These are phyloP conservation scores for Hestina assimilis DNA, from an alignment of 1,140 invertebrate genomes.

Conservation along the genomic window DNA sequence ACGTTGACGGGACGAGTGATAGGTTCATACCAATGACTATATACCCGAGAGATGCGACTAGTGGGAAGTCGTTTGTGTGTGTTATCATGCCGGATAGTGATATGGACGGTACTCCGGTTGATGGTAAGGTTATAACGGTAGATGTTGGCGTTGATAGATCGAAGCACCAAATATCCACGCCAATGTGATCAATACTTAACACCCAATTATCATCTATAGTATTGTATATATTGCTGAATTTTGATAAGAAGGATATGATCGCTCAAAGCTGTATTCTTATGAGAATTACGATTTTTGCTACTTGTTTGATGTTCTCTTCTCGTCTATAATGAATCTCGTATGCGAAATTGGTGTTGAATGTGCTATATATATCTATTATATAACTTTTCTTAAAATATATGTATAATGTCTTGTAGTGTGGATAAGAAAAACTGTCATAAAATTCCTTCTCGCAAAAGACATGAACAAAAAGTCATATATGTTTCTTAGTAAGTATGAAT, in stretches of 20 bases:
- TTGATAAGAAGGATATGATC: slow-evolving; percentile 19
- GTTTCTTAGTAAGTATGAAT: neutral
- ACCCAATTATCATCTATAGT: slow-evolving; percentile 5
- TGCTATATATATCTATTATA: slow-evolving; percentile 34
- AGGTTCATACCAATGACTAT: slow-evolving; percentile 93
- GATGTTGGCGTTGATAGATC: slow-evolving; percentile 72
- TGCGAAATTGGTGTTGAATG: slow-evolving; percentile 43
- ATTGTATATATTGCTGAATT: slow-evolving; percentile 10
- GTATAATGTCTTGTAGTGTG: neutral
- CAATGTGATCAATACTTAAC: slow-evolving; percentile 50
- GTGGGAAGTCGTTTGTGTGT: slow-evolving; percentile 93
- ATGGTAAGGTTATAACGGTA: slow-evolving; percentile 63
- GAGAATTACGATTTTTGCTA: slow-evolving; percentile 17
- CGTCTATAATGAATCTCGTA: slow-evolving; percentile 9
- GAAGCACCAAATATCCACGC: slow-evolving; percentile 73
- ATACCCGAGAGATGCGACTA: slow-evolving; percentile 88
- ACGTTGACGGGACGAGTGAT: slow-evolving; percentile 88
- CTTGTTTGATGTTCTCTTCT: slow-evolving; percentile 24
- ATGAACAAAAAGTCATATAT: neutral
- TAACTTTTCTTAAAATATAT: slow-evolving; percentile 1
- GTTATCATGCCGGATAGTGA: slow-evolving; percentile 92
- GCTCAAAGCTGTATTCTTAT: slow-evolving; percentile 33
- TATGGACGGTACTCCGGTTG: slow-evolving; percentile 63
- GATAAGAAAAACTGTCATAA: neutral
- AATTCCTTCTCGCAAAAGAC: neutral